Evolutionary conservation across 2,888 invertebrate species (phyloP), one percentile per base, ranked within the genome.

Genomic region (Meteorus colon): DNA sequence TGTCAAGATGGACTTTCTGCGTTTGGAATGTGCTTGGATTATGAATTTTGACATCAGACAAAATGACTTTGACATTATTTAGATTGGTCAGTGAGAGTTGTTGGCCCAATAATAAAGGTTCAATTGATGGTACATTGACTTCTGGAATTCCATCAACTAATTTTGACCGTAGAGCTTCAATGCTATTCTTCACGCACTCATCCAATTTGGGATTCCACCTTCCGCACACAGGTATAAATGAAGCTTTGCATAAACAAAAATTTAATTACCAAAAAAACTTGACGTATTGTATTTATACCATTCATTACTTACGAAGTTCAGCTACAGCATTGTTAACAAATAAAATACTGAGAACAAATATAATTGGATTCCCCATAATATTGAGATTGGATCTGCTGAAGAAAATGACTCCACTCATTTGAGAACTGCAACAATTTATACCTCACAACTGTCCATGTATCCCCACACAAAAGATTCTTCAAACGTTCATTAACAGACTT

Each of bases 61-160:
- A 70, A n/a, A 63, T 34, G 4, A 80, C 80, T 14, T 62, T 78
- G 4, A 83, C 45, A 2, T 74, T 66, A n/a, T 66, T 37, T 0
- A 74, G 71, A 45, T 82, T 73, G 10, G 78, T 66, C 5, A 81
- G 69, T 31, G 72, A 27, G 16, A 83, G 72, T 10, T 68, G 73
- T 6, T 82, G 77, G 8, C 80, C 45, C 12, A 67, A 27, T 6
- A 34, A 16, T 37, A 83, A 68, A 3, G 83, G 83, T 27, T 84
- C 82, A 29, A 78, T 10, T 1, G 81, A 29, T 1, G 82, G 82
- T 0, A 82, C 76, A n/a, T 74, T 70, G 60, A 83, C 60, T 62
- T 82, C 82, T 16, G 82, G 80, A 51, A 84, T 83, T 31, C 84
- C 83, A 69, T 19, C 41, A 55, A 29, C n/a, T 10, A 78, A 55